A percentile compares a stretch with the other conserved stretches of the same genome.
These are phyloP conservation scores for Hestina assimilis DNA, from an alignment of 1,140 invertebrate species.

Conservation along the genomic window DNA sequence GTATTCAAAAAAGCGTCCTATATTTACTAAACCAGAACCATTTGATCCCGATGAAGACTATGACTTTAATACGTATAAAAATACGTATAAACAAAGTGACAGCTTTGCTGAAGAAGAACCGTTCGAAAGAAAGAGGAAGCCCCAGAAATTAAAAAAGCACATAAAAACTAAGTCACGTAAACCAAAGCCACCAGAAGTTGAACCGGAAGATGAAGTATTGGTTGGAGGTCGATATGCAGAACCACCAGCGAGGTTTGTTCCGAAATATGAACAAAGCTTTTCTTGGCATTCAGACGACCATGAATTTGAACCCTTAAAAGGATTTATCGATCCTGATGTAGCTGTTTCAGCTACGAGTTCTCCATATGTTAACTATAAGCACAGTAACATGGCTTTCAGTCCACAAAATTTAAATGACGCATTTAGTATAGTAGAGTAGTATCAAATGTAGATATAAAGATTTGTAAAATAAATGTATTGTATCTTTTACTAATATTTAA, in stretches of 20 bases:
- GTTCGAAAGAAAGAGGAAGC: slow-evolving; percentile 31
- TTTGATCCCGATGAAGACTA: slow-evolving; percentile 24
- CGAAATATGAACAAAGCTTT: slow-evolving; percentile 35
- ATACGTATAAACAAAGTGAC: slow-evolving; percentile 32
- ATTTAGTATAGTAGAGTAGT: slow-evolving; percentile 67
- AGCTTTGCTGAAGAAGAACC: slow-evolving; percentile 6
- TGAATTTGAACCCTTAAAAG: slow-evolving; percentile 34
- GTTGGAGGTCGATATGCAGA: slow-evolving; percentile 72
- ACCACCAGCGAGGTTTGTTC: slow-evolving; percentile 59
- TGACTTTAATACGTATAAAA: slow-evolving; percentile 26
- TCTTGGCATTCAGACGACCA: slow-evolving; percentile 37
- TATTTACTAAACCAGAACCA: slow-evolving; percentile 12
- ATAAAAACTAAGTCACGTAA: slow-evolving; percentile 23
- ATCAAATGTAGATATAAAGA: slow-evolving; percentile 1
- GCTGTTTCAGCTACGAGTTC: slow-evolving; percentile 54
- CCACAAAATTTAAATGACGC: slow-evolving; percentile 76
- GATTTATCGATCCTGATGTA: slow-evolving; percentile 38
- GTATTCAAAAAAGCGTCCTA: slow-evolving; percentile 40
- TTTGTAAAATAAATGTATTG: too few species aligned
- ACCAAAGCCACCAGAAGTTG: slow-evolving; percentile 15
- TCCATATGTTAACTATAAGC: slow-evolving; percentile 72
- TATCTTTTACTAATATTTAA: background rate
- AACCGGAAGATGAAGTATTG: slow-evolving; percentile 49
- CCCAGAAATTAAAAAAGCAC: slow-evolving; percentile 17
- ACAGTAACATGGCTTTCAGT: slow-evolving; percentile 75